These are phyloP conservation scores for Caenorhabditis zanzibari DNA, from an alignment of 2,888 invertebrate genomes.

Conservation along the genomic window DNA sequence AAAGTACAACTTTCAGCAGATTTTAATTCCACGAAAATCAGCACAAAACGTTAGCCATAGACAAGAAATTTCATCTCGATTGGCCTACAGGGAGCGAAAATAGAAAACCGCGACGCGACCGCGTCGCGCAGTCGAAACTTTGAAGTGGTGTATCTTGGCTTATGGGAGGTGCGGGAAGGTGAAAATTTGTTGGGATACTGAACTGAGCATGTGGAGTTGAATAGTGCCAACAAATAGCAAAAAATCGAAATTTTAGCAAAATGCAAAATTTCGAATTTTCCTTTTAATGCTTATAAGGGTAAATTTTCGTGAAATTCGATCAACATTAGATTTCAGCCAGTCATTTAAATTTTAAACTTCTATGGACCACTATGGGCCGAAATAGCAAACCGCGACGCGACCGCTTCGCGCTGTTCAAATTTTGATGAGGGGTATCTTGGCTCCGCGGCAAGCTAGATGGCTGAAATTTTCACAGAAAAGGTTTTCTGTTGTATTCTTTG, in stretches of 20 bases:
- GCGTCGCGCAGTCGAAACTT: background rate
- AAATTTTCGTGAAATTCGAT: no score
- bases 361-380: background rate
- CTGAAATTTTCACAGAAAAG: background rate
- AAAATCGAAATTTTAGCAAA: no score
- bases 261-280: no score
- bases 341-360: background rate
- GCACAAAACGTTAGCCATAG: background rate
- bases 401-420: background rate
- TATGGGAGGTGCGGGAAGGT: background rate
- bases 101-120: constrained; percentile 7
- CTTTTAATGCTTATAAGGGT: no score
- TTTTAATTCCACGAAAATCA: background rate
- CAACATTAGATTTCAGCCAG: no score
- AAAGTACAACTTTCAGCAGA: no score
- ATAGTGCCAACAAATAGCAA: no score
- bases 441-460: background rate
- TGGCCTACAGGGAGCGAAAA: background rate
- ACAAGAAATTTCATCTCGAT: background rate
- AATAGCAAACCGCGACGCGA: constrained; percentile 4
- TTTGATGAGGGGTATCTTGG: background rate
- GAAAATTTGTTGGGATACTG: background rate
- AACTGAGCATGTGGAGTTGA: no score
- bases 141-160: background rate
- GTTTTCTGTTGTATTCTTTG: background rate